Conservation (phyloP, 2,113 vertebrate species). For the Salvelinus sp. region DNA sequence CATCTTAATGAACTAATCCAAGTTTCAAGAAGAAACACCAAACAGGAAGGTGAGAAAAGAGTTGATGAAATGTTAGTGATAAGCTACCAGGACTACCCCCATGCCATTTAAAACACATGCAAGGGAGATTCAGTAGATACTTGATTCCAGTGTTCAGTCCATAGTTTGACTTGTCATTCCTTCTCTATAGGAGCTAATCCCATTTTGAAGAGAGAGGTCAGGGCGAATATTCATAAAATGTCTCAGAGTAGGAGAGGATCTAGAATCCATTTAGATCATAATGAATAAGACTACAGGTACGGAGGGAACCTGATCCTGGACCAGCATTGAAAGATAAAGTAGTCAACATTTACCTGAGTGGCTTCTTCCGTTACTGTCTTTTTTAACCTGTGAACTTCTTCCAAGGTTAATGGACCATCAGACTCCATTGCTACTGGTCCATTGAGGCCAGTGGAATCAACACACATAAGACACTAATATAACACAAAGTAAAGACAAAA, state of each 20-base stretch:
- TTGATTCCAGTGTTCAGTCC: slow-evolving; percentile 50
- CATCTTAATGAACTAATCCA: no score
- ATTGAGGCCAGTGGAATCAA: slow-evolving; percentile 85
- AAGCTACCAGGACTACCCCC: neutral
- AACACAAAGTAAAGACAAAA: slow-evolving; percentile 46
- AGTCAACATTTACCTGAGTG: slow-evolving; percentile 83
- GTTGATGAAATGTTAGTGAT: no score
- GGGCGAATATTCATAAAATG: no score
- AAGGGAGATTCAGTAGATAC: neutral
- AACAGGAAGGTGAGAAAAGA: no score
- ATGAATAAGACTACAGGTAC: no score
- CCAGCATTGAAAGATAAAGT: slow-evolving; percentile 27
- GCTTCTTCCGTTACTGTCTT: slow-evolving; percentile 89
- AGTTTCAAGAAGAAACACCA: no score
- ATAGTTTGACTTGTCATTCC: neutral
- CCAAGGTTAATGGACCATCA: slow-evolving; percentile 86
- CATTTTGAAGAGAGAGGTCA: no score
- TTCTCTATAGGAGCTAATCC: neutral
- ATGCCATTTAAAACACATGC: neutral
- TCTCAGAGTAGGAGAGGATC: no score
- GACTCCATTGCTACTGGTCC: slow-evolving; percentile 94
- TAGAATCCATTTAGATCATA: no score
- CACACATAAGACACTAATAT: slow-evolving; percentile 86
- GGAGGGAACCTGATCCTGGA: no score
- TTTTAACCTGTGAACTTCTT: slow-evolving; percentile 95